phyloP scores from a whole-genome alignment of 2,797 vertebrate species.

The Silurus aristotelis region DNA sequence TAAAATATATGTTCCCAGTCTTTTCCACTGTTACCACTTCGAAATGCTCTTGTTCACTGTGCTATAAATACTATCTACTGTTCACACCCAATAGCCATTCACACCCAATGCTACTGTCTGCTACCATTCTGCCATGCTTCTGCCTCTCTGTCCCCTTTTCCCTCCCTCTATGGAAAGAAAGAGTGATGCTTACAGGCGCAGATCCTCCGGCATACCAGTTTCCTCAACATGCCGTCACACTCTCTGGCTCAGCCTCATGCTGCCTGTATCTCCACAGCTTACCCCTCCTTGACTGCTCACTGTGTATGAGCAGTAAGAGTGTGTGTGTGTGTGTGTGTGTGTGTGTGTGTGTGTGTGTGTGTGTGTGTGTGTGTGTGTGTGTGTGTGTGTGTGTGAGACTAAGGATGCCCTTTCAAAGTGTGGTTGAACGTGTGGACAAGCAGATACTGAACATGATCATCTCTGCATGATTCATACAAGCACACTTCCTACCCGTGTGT shows the following conservation, averaged over 20 bases:
- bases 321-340: background rate
- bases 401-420: conserved; percentile 15
- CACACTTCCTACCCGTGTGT: background rate
- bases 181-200: conserved; percentile 73
- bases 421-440: background rate
- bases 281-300: conserved; percentile 35
- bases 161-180: conserved; percentile 58
- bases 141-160: conserved; percentile 29
- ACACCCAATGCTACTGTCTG: conserved; percentile 18
- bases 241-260: conserved; percentile 53
- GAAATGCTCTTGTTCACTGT: background rate
- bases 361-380: background rate
- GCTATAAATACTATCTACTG: conserved; percentile 2
- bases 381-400: conserved; percentile 27
- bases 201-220: conserved; percentile 76
- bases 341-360: conserved; percentile 26
- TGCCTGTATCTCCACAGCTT: conserved; percentile 29
- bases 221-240: conserved; percentile 72
- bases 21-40: background rate
- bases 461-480: conserved; percentile 9
- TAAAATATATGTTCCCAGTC: conserved; percentile 49
- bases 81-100: conserved; percentile 15
- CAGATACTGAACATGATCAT: conserved; percentile 5
- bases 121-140: conserved; percentile 45
- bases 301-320: background rate